Conservation (phyloP, 2,888 invertebrate genomes). For the Orchestes rusci region DNA sequence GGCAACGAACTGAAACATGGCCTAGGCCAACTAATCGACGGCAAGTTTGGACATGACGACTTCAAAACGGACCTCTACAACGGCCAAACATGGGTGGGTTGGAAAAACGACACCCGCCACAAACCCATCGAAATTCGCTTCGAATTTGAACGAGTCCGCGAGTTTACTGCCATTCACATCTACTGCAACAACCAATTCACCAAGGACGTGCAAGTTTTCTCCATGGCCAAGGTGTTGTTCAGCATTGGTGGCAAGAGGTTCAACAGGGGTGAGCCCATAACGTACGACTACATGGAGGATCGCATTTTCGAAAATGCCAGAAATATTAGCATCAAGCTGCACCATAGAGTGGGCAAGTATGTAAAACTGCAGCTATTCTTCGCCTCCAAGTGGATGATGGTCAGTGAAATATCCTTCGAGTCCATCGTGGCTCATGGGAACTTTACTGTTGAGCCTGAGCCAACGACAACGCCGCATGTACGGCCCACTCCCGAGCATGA, state of each 20-base stretch:
- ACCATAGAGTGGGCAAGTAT: constrained; percentile 73
- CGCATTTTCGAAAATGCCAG: constrained; percentile 73
- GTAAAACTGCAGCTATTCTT: constrained; percentile 73
- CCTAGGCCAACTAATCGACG: constrained; percentile 79
- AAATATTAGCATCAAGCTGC: constrained; percentile 74
- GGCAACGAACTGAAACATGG: constrained; percentile 62
- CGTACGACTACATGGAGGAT: constrained; percentile 65
- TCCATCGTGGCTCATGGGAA: constrained; percentile 71
- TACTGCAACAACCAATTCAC: constrained; percentile 81
- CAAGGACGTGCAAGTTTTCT: constrained; percentile 78
- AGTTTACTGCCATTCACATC: constrained; percentile 76
- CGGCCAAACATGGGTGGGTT: constrained; percentile 82
- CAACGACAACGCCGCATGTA: constrained; percentile 47
- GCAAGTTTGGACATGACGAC: constrained; percentile 70
- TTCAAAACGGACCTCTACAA: constrained; percentile 58
- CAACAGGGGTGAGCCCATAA: constrained; percentile 67
- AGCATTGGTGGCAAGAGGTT: constrained; percentile 70
- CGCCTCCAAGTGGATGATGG: constrained; percentile 79
- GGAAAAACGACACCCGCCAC: constrained; percentile 70
- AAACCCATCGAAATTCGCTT: constrained; percentile 63
- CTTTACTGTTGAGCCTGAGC: constrained; percentile 61
- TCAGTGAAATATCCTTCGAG: constrained; percentile 83
- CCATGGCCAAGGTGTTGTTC: constrained; percentile 69
- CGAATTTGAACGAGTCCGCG: constrained; percentile 81
- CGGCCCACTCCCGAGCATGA: constrained; percentile 45